These are phyloP conservation scores for Clusia tigrina DNA, from an alignment of 2,888 invertebrate genomes.

Conservation along the genomic window DNA sequence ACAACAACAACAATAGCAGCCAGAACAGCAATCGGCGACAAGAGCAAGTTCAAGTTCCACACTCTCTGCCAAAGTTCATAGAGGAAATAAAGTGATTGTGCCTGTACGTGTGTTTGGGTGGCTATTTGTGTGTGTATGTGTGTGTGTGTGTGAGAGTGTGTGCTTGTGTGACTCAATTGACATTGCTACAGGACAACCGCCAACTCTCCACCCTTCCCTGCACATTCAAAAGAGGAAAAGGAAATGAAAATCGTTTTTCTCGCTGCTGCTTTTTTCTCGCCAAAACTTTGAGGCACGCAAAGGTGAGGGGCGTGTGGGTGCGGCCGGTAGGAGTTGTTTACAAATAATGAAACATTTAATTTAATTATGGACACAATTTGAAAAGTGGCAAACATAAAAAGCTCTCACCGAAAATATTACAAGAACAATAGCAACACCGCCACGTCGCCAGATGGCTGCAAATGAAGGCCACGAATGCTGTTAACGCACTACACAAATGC, in stretches of 20 bases:
- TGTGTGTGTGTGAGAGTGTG: too few relatives aligned
- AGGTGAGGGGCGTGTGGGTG: background rate
- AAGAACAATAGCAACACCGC: background rate
- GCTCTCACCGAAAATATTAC: too few relatives aligned
- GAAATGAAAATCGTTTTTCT: slow-evolving; percentile 6
- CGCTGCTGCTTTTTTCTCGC: background rate
- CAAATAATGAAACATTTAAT: slow-evolving; percentile 25
- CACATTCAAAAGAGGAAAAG: background rate
- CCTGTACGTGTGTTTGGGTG: too few relatives aligned
- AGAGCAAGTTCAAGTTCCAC: slow-evolving; percentile 6
- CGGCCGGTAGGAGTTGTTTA: slow-evolving; percentile 1
- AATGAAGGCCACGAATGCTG: slow-evolving; percentile 1
- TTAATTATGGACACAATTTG: slow-evolving; percentile 16
- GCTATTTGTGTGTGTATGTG: too few relatives aligned
- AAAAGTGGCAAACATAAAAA: background rate
- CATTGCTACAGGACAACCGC: background rate
- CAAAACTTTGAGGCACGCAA: background rate
- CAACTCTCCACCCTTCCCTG: background rate
- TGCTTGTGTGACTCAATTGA: too few relatives aligned
- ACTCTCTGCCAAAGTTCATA: background rate
- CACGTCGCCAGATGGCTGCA: slow-evolving; percentile 23
- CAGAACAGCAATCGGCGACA: background rate
- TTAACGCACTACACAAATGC: background rate
- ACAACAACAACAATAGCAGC: too few relatives aligned
- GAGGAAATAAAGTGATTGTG: background rate